Percentiles rank a stretch among this genome's conserved stretches.
These are phyloP conservation scores for Lophochroa leadbeateri DNA, from an alignment of 2,113 vertebrate species.

Conservation along the genomic window DNA sequence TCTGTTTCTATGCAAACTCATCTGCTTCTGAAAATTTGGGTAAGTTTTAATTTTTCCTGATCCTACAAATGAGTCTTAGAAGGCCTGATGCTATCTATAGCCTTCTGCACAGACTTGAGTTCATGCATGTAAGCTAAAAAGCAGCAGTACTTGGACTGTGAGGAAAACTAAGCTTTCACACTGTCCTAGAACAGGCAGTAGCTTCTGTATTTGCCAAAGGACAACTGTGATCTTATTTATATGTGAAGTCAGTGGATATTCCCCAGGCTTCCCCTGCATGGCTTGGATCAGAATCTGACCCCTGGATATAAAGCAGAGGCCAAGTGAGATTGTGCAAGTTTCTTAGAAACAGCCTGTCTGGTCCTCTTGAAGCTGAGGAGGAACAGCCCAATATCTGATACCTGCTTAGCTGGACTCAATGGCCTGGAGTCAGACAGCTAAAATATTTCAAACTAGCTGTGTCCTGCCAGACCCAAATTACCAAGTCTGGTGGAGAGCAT, in stretches of 20 bases:
- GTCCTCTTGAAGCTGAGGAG: neutral
- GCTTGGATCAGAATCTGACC: slow-evolving; percentile 32
- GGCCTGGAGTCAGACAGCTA: neutral
- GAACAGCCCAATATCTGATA: neutral
- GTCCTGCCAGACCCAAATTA: neutral
- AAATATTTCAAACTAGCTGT: neutral
- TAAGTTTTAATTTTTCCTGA: slow-evolving; percentile 15
- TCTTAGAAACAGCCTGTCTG: slow-evolving; percentile 26
- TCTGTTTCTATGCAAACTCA: neutral
- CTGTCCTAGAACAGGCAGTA: neutral
- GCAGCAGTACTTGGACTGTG: neutral
- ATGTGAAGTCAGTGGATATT: slow-evolving; percentile 5
- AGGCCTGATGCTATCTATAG: slow-evolving; percentile 19
- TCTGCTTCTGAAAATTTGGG: neutral
- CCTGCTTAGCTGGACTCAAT: neutral
- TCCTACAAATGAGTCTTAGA: neutral
- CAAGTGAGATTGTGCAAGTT: slow-evolving; percentile 30
- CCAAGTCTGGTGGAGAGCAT: neutral
- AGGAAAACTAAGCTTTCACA: neutral
- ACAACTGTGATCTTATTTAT: slow-evolving; percentile 29
- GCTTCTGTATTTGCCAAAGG: slow-evolving; percentile 4
- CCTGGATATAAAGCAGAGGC: neutral
- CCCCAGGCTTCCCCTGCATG: neutral
- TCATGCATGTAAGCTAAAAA: neutral
- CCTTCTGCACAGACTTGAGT: neutral